Evolutionary conservation across 2,888 invertebrate genomes (phyloP).

Genomic region (Nomada goodeniana): DNA sequence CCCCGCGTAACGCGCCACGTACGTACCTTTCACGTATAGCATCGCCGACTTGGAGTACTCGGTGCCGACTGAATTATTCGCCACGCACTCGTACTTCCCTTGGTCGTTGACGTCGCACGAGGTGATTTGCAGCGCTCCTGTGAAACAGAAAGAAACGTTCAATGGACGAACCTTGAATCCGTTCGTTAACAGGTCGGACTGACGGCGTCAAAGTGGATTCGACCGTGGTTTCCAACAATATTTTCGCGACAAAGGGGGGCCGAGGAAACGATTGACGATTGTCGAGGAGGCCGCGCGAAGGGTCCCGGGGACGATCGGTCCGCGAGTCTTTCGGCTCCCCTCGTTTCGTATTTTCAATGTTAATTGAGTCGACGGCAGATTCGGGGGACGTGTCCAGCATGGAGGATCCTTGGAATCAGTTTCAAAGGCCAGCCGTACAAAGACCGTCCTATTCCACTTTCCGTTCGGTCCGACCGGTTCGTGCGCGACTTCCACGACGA

Average conservation of each 20-base stretch:
- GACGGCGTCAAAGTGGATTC: not conserved
- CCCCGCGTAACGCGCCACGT: too few species aligned
- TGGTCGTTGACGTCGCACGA: constrained; percentile 96
- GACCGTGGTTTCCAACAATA: too few species aligned
- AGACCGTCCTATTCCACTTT: constrained; percentile 53
- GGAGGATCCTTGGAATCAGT: constrained; percentile 29
- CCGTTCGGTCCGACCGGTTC: constrained; percentile 64
- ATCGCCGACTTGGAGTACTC: constrained; percentile 96
- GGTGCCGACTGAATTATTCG: constrained; percentile 96
- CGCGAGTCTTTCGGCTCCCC: constrained; percentile 29
- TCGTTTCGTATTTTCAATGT: constrained; percentile 61
- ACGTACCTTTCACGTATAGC: constrained; percentile 96
- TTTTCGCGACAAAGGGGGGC: too few species aligned
- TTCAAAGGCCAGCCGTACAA: constrained; percentile 20
- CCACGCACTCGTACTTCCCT: constrained; percentile 98
- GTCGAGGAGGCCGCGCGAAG: not conserved
- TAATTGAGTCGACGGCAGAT: constrained; percentile 74
- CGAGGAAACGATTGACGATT: not conserved
- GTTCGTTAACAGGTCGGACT: constrained; percentile 26
- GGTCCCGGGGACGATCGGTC: not conserved
- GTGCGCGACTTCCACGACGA: constrained; percentile 76
- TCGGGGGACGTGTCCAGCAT: constrained; percentile 34
- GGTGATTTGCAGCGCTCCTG: constrained; percentile 95
- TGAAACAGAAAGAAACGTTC: constrained; percentile 33
- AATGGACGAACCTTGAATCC: not conserved